Evolutionary conservation across 2,797 vertebrate species (phyloP), one percentile per base, ranked within the genome.

Genomic region (Oryzias sinensis): DNA sequence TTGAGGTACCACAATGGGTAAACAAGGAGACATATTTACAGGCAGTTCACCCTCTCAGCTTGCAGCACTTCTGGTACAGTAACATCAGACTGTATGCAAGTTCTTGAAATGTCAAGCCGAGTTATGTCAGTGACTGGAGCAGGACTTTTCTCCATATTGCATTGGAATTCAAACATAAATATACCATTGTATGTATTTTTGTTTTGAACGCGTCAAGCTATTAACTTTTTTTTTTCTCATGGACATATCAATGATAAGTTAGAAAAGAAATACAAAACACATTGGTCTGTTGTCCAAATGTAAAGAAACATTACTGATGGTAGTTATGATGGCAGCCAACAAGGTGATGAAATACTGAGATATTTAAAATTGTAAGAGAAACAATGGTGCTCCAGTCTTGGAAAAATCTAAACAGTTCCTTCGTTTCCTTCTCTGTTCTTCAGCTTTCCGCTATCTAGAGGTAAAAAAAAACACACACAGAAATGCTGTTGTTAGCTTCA

Each of bases 371-470:
- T 87, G 92, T 81, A 80, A 81, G 89, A 90, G 91, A 92, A 90
- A 90, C 80, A 90, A 86, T 91, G 88, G 82, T 77, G 86, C 89
- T 93, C 91, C 85, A 81, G 66, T 79, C 70, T 70, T 60, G 68
- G 79, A 72, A 56, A 85, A 81, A 75, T 64, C 63, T 60, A 61
- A 67, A 79, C 69, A 74, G 78, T 83, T 83, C 87, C 74, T 81
- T 70, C 44, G 53, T 69, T 84, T 76, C 72, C 66, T 87, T 71
- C 65, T 70, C 48, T 66, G 37, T 80, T 89, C 92, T 96, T 99
- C 95, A 99, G 94, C 96, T 99, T 90, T 98, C 95, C 64, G 91
- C 93, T 92, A 97, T 95, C 97, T 98, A 89, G 7, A 43, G 40
- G 62, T 41, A 61, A 63, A 59, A 61, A 59, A 51, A 43, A 44